Conservation (phyloP, 1,140 invertebrate genomes). For the Sogatella furcifera region DNA sequence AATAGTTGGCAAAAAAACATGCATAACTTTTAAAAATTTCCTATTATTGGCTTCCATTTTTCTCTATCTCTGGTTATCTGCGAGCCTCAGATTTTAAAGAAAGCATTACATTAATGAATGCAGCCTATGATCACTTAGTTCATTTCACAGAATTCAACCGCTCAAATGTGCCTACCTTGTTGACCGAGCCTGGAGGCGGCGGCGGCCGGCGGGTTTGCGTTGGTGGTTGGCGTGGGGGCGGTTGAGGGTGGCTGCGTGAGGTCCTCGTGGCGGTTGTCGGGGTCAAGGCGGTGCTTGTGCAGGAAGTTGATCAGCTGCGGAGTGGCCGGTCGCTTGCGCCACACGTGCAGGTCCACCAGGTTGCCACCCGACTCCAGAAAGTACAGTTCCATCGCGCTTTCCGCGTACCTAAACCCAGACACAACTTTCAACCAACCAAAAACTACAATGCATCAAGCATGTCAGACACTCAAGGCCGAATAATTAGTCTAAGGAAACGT, state of each 20-base stretch:
- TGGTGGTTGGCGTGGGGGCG: conserved; percentile 47
- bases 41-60: no score
- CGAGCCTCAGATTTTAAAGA: no score
- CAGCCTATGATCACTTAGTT: no score
- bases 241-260: conserved; percentile 23
- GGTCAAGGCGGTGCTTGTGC: conserved; percentile 15
- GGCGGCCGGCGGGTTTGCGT: conserved; percentile 46
- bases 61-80: no score
- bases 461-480: no score
- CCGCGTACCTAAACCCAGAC: neutral
- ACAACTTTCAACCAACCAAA: no score
- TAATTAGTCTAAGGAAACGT: no score
- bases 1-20: no score
- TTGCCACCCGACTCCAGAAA: neutral
- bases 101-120: no score
- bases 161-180: conserved; percentile 40
- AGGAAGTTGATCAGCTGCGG: conserved; percentile 15
- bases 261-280: conserved; percentile 14
- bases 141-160: no score
- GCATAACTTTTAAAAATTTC: no score
- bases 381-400: conserved; percentile 1
- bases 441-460: no score
- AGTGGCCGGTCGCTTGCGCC: conserved; percentile 13
- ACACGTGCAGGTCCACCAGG: conserved; percentile 4
- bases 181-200: conserved; percentile 42